Evolutionary conservation across 2,113 vertebrate genomes (phyloP).

Genomic region (Hemiprocne comata): DNA sequence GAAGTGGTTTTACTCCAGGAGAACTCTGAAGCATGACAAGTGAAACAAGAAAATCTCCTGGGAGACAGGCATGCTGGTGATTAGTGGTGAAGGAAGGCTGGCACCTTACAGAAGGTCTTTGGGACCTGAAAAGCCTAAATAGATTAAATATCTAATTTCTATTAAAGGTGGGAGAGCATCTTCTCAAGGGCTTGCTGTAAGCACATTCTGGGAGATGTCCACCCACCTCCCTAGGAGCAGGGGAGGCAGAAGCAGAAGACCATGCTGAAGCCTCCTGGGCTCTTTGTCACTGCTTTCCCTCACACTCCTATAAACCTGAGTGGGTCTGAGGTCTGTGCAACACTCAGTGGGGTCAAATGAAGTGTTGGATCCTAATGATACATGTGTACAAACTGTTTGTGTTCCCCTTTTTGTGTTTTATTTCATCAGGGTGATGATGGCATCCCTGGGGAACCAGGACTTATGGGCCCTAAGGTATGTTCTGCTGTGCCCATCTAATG

Average conservation of each 20-base stretch:
- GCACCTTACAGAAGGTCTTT: background rate
- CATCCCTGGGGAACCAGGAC: slow-evolving; percentile 80
- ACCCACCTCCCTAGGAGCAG: background rate
- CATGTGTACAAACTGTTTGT: background rate
- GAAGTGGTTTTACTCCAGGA: background rate
- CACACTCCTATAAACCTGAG: background rate
- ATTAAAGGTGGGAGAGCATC: background rate
- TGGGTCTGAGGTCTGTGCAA: background rate
- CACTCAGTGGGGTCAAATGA: background rate
- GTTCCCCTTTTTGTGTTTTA: background rate
- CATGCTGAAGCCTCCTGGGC: background rate
- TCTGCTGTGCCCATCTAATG: background rate
- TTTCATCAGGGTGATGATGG: slow-evolving; percentile 86
- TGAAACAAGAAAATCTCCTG: background rate
- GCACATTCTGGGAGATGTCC: background rate
- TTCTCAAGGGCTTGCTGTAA: background rate
- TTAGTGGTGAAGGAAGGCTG: background rate
- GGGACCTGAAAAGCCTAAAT: background rate
- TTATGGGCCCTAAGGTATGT: slow-evolving; percentile 81
- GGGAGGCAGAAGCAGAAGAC: background rate
- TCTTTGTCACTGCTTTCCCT: background rate
- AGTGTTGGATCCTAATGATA: background rate
- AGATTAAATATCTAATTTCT: background rate
- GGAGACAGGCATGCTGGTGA: background rate
- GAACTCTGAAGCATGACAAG: background rate